phyloP scores from a whole-genome alignment of 2,113 vertebrate species.

The Fulmarus glacialis region DNA sequence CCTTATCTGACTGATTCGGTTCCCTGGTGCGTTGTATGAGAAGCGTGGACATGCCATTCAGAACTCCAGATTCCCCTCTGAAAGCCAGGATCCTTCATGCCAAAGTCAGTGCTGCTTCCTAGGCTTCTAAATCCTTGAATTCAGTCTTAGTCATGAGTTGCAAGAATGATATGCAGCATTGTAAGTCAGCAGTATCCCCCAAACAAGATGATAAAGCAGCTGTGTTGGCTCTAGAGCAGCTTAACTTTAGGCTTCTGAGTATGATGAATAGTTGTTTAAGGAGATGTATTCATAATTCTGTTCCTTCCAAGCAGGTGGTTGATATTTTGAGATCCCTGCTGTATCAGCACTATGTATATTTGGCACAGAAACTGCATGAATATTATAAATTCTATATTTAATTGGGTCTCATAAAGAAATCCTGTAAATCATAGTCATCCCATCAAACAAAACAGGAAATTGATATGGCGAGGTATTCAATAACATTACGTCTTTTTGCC shows the following conservation, averaged over 20 bases:
- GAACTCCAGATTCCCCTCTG: neutral
- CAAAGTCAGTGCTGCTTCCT: neutral
- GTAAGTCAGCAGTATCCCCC: constrained; percentile 33
- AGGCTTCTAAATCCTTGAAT: neutral
- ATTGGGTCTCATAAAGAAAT: constrained; percentile 49
- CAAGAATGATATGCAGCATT: neutral
- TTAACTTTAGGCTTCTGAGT: constrained; percentile 57
- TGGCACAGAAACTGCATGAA: constrained; percentile 59
- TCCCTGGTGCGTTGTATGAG: neutral
- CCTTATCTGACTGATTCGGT: neutral
- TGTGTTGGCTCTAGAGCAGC: constrained; percentile 59
- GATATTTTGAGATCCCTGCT: constrained; percentile 68
- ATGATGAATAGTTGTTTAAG: constrained; percentile 69
- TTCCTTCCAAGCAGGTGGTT: constrained; percentile 67
- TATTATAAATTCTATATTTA: constrained; percentile 64
- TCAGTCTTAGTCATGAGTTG: neutral
- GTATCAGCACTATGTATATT: constrained; percentile 67
- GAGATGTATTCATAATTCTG: constrained; percentile 54
- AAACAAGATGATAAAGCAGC: constrained; percentile 52
- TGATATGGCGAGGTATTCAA: neutral
- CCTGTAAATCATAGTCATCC: constrained; percentile 55
- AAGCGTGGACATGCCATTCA: neutral
- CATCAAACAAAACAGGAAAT: constrained; percentile 47
- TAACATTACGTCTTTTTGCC: neutral
- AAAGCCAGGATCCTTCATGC: neutral